Evolutionary conservation across 2,888 invertebrate genomes (phyloP).

Genomic region (Drosophila villosipedis): DNA sequence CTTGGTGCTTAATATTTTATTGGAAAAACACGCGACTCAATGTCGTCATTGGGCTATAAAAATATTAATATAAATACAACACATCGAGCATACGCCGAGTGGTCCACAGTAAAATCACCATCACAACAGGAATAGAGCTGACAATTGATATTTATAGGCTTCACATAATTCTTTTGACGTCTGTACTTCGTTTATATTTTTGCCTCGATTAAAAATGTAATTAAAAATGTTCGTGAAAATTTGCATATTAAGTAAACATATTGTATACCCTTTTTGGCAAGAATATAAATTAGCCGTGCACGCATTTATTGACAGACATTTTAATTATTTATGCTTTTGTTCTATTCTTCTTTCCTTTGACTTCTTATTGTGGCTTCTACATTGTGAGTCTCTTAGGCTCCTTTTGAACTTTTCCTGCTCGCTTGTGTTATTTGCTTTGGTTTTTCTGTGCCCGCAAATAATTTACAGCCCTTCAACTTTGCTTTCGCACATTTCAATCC

Average conservation of each 20-base stretch:
- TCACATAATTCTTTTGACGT: constrained; percentile 24
- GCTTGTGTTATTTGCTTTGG: constrained; percentile 44
- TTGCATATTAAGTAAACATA: constrained; percentile 11
- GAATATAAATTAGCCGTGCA: constrained; percentile 2
- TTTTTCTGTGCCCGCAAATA: constrained; percentile 33
- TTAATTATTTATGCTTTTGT: constrained; percentile 34
- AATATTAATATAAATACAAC: constrained; percentile 54
- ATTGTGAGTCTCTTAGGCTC: constrained; percentile 1
- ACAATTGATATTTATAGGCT: constrained; percentile 40
- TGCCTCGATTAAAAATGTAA: constrained; percentile 28
- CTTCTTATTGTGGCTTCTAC: constrained; percentile 5
- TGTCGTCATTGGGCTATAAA: constrained; percentile 73
- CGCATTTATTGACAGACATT: constrained; percentile 42
- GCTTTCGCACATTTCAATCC: constrained; percentile 1
- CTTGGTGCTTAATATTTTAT: constrained; percentile 61
- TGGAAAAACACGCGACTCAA: constrained; percentile 71
- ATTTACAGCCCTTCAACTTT: constrained; percentile 4
- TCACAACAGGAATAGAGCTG: constrained; percentile 16
- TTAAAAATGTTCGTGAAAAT: constrained; percentile 20
- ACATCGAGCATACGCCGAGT: constrained; percentile 45
- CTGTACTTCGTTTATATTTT: not conserved
- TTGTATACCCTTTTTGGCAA: not conserved
- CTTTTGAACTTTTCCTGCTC: constrained; percentile 48
- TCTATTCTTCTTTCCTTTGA: not conserved
- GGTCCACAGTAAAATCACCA: constrained; percentile 25